phyloP scores from a whole-genome alignment of 2,888 invertebrate genomes.

The Limnephilus lunatus region DNA sequence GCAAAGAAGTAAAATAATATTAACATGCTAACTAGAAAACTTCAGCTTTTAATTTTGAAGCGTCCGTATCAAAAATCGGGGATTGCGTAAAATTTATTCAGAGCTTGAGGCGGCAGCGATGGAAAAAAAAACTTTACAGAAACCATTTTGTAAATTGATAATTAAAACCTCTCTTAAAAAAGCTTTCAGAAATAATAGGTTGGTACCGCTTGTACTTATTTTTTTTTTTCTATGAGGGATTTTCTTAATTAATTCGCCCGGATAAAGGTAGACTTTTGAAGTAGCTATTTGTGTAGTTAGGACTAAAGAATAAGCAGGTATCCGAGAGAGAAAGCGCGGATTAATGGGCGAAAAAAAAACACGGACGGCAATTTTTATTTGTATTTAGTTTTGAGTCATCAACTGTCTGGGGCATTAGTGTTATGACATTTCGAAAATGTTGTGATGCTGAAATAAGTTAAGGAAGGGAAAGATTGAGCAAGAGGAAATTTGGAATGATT shows the following conservation, averaged over 20 bases:
- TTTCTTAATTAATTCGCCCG: not conserved
- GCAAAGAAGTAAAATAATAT: constrained; percentile 58
- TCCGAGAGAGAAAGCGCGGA: not conserved
- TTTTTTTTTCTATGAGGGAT: not conserved
- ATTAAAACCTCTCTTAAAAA: constrained; percentile 40
- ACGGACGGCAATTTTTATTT: not conserved
- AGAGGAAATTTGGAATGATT: not conserved
- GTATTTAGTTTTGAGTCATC: not conserved
- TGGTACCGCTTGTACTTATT: not conserved
- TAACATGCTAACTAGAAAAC: constrained; percentile 63
- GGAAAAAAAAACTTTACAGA: constrained; percentile 27
- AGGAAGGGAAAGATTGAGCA: not conserved
- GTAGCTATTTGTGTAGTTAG: not conserved
- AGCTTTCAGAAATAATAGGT: constrained; percentile 16
- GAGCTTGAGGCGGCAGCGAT: constrained; percentile 24
- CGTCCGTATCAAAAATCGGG: constrained; percentile 40
- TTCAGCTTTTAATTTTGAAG: constrained; percentile 45
- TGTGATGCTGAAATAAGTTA: not conserved
- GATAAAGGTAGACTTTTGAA: not conserved
- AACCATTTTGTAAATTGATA: constrained; percentile 43
- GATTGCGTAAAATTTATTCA: constrained; percentile 13
- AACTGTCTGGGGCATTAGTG: not conserved
- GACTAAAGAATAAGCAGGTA: not conserved
- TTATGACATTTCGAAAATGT: not conserved
- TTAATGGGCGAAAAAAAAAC: not conserved